A percentile compares a stretch with the other conserved stretches of the same genome.
Evolutionary conservation across 2,113 vertebrate genomes (phyloP).

Genomic region (Tringa solitaria): DNA sequence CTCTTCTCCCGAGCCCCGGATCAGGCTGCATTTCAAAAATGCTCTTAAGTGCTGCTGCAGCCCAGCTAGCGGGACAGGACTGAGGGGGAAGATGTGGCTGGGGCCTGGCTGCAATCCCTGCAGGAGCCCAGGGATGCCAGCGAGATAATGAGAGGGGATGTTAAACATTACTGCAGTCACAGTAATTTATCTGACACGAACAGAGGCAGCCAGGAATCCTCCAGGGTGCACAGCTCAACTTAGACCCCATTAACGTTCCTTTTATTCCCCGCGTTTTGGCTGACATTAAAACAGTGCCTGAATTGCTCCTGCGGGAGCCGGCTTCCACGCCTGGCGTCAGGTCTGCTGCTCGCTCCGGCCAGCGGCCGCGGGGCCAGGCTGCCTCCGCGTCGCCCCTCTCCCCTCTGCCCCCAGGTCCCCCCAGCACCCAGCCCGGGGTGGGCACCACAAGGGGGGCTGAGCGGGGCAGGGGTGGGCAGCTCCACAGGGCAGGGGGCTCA

Average conservation of each 20-base stretch:
- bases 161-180: slow-evolving; percentile 57
- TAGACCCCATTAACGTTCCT: slow-evolving; percentile 34
- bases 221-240: slow-evolving; percentile 32
- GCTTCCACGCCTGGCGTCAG: background rate
- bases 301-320: background rate
- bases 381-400: accelerated
- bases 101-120: slow-evolving; percentile 42
- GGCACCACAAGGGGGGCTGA: accelerated
- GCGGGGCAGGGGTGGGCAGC: accelerated
- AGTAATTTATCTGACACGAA: slow-evolving; percentile 48
- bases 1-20: background rate
- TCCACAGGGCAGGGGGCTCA: accelerated
- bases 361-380: background rate
- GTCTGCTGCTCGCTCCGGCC: background rate
- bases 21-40: slow-evolving; percentile 25
- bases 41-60: background rate
- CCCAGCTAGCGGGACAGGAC: background rate
- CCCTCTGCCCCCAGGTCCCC: accelerated
- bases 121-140: slow-evolving; percentile 52
- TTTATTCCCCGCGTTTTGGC: slow-evolving; percentile 36
- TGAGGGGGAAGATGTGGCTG: background rate
- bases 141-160: slow-evolving; percentile 66
- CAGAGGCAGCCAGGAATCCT: slow-evolving; percentile 58
- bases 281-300: background rate
- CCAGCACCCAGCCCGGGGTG: accelerated